Base-by-base conservation (phyloP, 35 echinoderm and acorn worm species). In the Chiridota heheva region DNA sequence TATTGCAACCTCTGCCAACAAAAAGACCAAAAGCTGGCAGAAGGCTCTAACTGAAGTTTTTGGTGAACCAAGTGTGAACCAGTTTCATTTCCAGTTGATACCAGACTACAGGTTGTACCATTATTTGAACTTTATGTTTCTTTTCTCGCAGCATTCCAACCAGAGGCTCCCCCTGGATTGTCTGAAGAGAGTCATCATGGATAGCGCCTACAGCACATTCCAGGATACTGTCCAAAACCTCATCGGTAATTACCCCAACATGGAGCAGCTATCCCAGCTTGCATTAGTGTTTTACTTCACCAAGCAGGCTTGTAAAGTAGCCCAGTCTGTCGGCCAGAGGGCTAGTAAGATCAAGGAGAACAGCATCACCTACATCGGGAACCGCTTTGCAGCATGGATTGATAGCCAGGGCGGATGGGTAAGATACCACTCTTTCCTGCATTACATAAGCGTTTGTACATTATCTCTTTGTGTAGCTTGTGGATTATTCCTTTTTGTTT, bases 331-430 rank as follows among this genome's bases (percentile, higher is more conserved):
- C 7, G 86, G 86, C 5, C 70, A 63, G 57, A 76, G 53, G 35
- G 92, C 82, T 1, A 86, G 46, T 13, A 75, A 61, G 15, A 90
- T 96, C 76, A 96, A 90, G 75, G 87, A 96, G 27, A 96, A 96
- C 69, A 90, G 86, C 32, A 58, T 96, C n/a, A 90, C 75, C 26
- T 96, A 84, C 82, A 90, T 96, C 65, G 76, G 87, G n/a, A 68
- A 90, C 46, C 68, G 86, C 15, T 96, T 90, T 76, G 92, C 92
- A 32, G 86, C 53, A 26, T 96, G 87, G 92, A 72, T 96, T 29
- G 87, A 90, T 53, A 90, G 87, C 38, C 92, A 96, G 56, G 92
- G 92, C 43, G 92, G 92, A 53, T 96, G 87, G 86, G 92, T 96
- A 86, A 89, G 92, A 40, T n/a, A 12, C 33, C 22, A 28, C 20